Conservation (phyloP, 2,113 vertebrate genomes). For the Pavo muticus region DNA sequence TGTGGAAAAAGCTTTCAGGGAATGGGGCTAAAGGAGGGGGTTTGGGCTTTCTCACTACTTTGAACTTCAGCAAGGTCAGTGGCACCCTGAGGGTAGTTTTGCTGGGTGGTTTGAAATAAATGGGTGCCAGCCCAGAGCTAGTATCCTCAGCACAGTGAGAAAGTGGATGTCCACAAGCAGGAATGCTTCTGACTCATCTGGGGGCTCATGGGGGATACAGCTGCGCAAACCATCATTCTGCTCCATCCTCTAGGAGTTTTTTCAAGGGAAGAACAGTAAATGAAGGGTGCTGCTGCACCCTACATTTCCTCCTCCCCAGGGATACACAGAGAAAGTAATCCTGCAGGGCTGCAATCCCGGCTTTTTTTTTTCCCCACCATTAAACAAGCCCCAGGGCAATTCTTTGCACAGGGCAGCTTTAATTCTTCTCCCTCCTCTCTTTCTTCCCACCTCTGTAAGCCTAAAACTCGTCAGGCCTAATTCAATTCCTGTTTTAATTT, state of each 20-base stretch:
- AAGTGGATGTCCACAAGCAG: not conserved
- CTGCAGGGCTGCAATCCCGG: not conserved
- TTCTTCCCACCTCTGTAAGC: conserved; percentile 11
- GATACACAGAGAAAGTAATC: not conserved
- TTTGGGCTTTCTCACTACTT: not conserved
- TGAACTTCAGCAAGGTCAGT: not conserved
- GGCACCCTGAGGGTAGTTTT: not conserved
- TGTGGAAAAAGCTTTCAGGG: not conserved
- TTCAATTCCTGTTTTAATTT: conserved; percentile 54
- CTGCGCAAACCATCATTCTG: not conserved
- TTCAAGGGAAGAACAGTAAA: not conserved
- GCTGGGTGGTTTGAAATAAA: not conserved
- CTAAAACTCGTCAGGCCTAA: conserved; percentile 15
- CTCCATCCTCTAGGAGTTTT: not conserved
- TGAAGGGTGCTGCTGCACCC: rapidly evolving
- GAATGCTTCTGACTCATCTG: not conserved
- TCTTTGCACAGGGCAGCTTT: not conserved
- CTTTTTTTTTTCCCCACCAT: not conserved
- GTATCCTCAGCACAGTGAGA: not conserved
- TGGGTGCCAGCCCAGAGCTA: not conserved
- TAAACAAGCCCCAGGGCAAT: not conserved
- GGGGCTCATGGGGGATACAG: not conserved
- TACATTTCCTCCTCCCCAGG: rapidly evolving
- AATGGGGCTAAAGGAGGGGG: not conserved
- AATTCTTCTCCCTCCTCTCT: not conserved